These are phyloP conservation scores for Agraylea sexmaculata DNA, from an alignment of 1,140 invertebrate species.

Conservation along the genomic window DNA sequence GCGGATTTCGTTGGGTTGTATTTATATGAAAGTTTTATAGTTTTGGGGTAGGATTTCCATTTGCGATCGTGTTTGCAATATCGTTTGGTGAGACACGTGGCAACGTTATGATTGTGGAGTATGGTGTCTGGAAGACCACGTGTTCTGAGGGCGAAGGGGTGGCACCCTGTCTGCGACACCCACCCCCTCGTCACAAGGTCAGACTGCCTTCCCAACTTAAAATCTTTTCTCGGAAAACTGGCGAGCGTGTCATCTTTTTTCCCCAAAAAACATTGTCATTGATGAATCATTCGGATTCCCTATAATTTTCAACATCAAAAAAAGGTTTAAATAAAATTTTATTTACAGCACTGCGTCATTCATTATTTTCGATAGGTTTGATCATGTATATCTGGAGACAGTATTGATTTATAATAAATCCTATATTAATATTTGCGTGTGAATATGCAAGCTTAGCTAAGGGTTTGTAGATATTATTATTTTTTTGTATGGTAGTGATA, in stretches of 20 bases:
- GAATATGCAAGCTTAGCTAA: not conserved
- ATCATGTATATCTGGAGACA: not conserved
- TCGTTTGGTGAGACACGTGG: not conserved
- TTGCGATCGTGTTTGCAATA: not conserved
- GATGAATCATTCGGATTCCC: not conserved
- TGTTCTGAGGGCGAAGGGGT: not conserved
- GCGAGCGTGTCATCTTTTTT: too few species aligned
- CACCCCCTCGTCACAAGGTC: not conserved
- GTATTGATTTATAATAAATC: constrained; percentile 1
- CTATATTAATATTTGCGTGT: constrained; percentile 1
- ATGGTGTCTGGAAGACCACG: constrained; percentile 7
- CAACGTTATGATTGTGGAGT: not conserved
- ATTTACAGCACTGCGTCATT: not conserved
- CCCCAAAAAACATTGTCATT: constrained; percentile 2
- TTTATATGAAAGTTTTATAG: too few species aligned
- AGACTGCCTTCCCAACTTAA: not conserved
- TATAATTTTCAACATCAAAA: not conserved
- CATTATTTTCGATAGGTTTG: not conserved
- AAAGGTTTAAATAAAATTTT: not conserved
- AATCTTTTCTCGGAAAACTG: not conserved
- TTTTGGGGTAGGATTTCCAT: not conserved
- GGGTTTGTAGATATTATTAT: not conserved
- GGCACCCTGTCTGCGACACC: constrained; percentile 2
- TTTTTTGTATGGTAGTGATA: constrained; percentile 7
- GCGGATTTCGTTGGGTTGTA: too few species aligned